Base-by-base conservation (phyloP, 2,797 vertebrate species). In the Sebastes elongatus region DNA sequence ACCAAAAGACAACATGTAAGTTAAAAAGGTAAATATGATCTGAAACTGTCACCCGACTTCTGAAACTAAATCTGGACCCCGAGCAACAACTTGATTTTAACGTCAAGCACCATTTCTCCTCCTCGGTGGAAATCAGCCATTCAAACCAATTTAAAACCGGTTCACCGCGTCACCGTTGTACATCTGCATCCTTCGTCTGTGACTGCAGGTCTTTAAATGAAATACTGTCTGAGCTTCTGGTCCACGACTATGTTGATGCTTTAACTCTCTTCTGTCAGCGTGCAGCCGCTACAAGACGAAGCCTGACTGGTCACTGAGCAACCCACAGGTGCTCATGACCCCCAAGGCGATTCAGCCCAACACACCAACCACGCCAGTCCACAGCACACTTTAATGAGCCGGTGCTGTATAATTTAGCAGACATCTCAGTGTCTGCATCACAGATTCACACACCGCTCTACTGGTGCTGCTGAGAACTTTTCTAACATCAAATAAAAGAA, bases 341-440 rank as follows among this genome's bases (percentile, higher is more conserved):
- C 23, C 23, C 16, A 9, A 61, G 60, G 61, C 46, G n/a, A 20
- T 10, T 57, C 57, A 55, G 23, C 18, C 2, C 32, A 65, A 32
- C 57, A 64, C 27, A 70, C 13, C 33, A 10, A 42, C 38, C 38
- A 35, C 33, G 13, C 38, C 38, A 42, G 38, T 42, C 35, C 25
- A 59, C 42, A 14, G 55, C 52, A 6, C 25, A 25, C 49, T 73
- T 32, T 77, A 77, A 76, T 70, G 59, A 77, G 74, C 5, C 1
- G 0, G 33, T 53, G 73, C 69, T 80, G 64, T 69, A 69, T 80
- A 70, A 80, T 77, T 84, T 33, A 80, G 14, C 63, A 64, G 67
- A 59, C 63, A 63, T 62, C 62, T 42, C 30, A 57, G 56, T 57
- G 1, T 53, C 32, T 67, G 67, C 57, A 28, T 20, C 33, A 9